phyloP scores from a whole-genome alignment of 2,888 invertebrate species.

The Tiphia femorata region DNA sequence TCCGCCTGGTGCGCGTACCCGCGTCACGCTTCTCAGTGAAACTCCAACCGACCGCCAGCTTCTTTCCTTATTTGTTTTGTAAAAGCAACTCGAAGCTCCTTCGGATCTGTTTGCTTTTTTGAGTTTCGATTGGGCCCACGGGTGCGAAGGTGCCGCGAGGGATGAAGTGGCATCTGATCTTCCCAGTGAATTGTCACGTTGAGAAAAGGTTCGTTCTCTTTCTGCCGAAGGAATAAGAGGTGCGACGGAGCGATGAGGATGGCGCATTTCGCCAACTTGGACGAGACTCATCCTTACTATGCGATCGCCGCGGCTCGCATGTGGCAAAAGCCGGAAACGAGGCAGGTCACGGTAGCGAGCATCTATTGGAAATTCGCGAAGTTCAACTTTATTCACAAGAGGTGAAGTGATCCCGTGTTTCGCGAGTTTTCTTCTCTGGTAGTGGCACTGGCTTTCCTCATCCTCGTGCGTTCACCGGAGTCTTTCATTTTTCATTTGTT shows the following conservation, averaged over 20 bases:
- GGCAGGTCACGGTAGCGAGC: conserved; percentile 51
- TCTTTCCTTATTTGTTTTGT: no score
- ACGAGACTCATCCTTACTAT: conserved; percentile 56
- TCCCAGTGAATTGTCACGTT: neutral
- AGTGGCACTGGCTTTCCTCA: no score
- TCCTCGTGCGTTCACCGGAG: no score
- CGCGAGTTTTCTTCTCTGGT: no score
- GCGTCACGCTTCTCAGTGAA: no score
- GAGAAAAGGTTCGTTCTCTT: conserved; percentile 19
- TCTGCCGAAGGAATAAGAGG: conserved; percentile 33
- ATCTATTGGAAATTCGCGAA: conserved; percentile 61
- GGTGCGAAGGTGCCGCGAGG: no score
- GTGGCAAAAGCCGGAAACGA: conserved; percentile 54
- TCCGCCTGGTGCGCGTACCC: no score
- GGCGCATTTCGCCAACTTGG: conserved; percentile 53
- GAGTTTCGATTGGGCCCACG: no score
- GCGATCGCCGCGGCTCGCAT: conserved; percentile 56
- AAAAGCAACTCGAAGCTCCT: no score
- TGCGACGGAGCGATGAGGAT: conserved; percentile 32
- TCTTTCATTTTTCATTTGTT: no score
- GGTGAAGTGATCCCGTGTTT: conserved; percentile 35
- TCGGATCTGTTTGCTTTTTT: no score
- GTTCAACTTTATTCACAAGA: conserved; percentile 57
- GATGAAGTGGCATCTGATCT: neutral
- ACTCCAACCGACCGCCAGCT: no score